A percentile compares a stretch with the other conserved stretches of the same genome.
Evolutionary conservation across 2,113 vertebrate genomes (phyloP).

Genomic region (Pelecanoides urinatrix): DNA sequence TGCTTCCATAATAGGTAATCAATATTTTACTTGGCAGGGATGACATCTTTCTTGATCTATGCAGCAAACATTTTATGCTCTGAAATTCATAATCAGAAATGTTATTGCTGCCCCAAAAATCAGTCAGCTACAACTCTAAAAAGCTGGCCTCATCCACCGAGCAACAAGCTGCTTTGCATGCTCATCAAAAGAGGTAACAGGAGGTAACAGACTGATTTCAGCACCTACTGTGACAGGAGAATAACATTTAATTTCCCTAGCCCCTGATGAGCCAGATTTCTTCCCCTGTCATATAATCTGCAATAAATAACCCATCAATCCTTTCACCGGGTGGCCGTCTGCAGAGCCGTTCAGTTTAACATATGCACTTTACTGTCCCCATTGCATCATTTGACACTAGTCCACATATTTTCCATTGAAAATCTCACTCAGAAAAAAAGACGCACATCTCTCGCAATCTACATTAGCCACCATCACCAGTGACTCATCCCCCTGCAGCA

Average conservation of each 20-base stretch:
- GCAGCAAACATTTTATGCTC: background rate
- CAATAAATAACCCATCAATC: conserved; percentile 42
- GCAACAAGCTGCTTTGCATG: background rate
- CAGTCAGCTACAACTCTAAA: background rate
- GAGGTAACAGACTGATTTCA: background rate
- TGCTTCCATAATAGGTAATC: background rate
- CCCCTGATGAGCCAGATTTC: background rate
- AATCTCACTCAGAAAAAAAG: background rate
- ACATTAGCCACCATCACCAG: background rate
- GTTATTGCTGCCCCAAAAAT: background rate
- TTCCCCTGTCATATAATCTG: background rate
- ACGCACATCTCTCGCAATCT: background rate
- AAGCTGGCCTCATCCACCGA: background rate
- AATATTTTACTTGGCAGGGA: background rate
- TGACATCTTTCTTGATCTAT: background rate
- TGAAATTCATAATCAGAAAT: background rate
- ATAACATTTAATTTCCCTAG: conserved; percentile 5
- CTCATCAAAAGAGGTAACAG: background rate
- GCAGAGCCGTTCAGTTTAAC: background rate
- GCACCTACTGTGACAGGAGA: background rate
- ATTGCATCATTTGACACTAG: background rate
- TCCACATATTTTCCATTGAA: background rate
- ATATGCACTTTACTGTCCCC: background rate
- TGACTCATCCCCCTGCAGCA: conserved; percentile 19
- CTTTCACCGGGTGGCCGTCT: background rate